Evolutionary conservation across 2,797 vertebrate species (phyloP).

Genomic region (Xenopus petersii): DNA sequence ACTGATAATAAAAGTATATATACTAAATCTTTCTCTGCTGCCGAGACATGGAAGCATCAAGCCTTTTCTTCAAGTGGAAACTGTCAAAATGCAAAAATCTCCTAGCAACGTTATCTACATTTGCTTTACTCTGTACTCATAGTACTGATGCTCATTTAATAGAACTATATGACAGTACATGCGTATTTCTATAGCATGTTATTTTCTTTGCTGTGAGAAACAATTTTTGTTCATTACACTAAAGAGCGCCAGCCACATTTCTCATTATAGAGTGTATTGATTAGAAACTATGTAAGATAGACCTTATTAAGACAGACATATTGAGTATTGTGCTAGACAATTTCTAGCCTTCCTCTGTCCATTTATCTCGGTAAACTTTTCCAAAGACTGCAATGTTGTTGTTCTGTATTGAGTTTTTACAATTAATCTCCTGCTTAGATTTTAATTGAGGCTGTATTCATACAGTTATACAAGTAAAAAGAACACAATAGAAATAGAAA

Average conservation of each 20-base stretch:
- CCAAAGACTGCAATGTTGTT: constrained; percentile 27
- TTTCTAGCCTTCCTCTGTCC: constrained; percentile 32
- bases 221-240: constrained; percentile 36
- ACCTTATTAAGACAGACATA: constrained; percentile 45
- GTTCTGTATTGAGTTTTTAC: constrained; percentile 27
- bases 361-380: constrained; percentile 46
- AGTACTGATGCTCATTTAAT: constrained; percentile 1
- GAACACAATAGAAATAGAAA: too few relatives aligned
- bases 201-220: too few relatives aligned
- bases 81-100: constrained; percentile 7
- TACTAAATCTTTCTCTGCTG: too few relatives aligned
- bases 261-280: constrained; percentile 47
- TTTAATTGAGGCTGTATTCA: too few relatives aligned
- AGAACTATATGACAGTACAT: constrained; percentile 9
- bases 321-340: constrained; percentile 40
- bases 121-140: not conserved
- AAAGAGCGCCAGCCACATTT: constrained; percentile 33
- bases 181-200: constrained; percentile 4
- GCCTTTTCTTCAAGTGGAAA: not conserved
- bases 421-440: constrained; percentile 8
- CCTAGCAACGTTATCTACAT: not conserved
- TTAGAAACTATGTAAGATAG: constrained; percentile 35
- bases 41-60: not conserved
- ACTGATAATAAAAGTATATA: too few relatives aligned
- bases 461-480: too few relatives aligned